Evolutionary conservation across 2,888 invertebrate species (phyloP).

Genomic region (Philhelius pedissequus): DNA sequence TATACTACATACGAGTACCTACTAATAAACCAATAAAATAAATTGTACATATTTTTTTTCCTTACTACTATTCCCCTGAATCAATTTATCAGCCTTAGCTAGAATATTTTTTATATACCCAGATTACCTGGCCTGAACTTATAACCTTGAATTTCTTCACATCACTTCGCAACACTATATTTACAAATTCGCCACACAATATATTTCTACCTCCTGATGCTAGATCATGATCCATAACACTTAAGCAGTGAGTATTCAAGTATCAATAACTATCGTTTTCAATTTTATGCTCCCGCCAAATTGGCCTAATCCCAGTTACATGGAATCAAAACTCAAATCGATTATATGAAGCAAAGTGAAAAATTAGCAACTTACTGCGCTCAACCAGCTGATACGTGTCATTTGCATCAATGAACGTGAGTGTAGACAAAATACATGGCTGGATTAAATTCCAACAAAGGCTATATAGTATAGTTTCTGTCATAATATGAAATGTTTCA

Average conservation of each 20-base stretch:
- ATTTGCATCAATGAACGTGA: conserved; percentile 31
- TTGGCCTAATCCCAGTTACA: conserved; percentile 44
- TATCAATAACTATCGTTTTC: conserved; percentile 27
- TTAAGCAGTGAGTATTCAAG: background rate
- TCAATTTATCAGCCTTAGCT: no score
- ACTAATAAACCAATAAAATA: no score
- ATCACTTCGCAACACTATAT: background rate
- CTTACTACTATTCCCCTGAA: no score
- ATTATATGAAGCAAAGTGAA: conserved; percentile 53
- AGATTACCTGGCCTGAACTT: no score
- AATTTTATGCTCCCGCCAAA: conserved; percentile 50
- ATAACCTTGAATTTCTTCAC: conserved; percentile 38
- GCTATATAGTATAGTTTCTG: no score
- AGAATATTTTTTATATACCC: no score
- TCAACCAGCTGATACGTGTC: conserved; percentile 37
- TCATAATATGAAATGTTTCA: no score
- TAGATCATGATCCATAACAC: background rate
- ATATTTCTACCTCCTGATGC: background rate
- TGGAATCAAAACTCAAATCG: conserved; percentile 44
- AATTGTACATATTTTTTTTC: no score
- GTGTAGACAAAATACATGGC: background rate
- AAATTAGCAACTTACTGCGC: conserved; percentile 45
- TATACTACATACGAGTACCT: no score
- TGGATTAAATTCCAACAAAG: background rate
- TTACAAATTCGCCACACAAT: conserved; percentile 42